Conservation (phyloP, 2,888 invertebrate species). For the Plagodis dolabraria region DNA sequence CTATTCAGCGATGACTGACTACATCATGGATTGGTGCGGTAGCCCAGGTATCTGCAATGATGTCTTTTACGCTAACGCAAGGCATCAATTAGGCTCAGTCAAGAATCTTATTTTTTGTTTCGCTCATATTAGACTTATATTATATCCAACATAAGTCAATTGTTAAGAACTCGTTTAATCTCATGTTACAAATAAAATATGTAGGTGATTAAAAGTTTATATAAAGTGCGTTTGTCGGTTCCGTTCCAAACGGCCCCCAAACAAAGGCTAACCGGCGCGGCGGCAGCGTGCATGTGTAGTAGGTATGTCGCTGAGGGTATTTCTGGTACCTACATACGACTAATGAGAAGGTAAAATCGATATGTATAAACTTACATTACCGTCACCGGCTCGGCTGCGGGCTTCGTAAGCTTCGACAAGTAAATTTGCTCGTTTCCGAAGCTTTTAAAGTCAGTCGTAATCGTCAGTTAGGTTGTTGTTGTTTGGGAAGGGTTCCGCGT, state of each 20-base stretch:
- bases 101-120: too few relatives aligned
- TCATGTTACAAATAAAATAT: too few relatives aligned
- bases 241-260: slow-evolving; percentile 3
- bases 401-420: neutral
- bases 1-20: too few relatives aligned
- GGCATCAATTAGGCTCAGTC: too few relatives aligned
- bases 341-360: slow-evolving; percentile 9
- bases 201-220: too few relatives aligned
- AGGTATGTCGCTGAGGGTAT: neutral
- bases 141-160: too few relatives aligned
- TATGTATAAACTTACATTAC: slow-evolving; percentile 5
- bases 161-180: too few relatives aligned
- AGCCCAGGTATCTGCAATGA: too few relatives aligned
- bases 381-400: slow-evolving; percentile 4
- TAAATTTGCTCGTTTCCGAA: slow-evolving; percentile 14
- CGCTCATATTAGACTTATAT: too few relatives aligned
- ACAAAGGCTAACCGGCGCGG: slow-evolving; percentile 2
- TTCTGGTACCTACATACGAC: neutral
- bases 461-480: slow-evolving; percentile 1
- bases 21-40: too few relatives aligned
- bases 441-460: slow-evolving; percentile 19
- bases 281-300: neutral
- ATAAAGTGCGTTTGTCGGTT: neutral
- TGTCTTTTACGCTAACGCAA: too few relatives aligned
- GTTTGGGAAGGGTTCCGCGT: slow-evolving; percentile 20